A percentile compares a stretch with the other conserved stretches of the same genome.
These are phyloP conservation scores for Neoaliturus tenellus DNA, from an alignment of 2,888 invertebrate genomes.

Conservation along the genomic window DNA sequence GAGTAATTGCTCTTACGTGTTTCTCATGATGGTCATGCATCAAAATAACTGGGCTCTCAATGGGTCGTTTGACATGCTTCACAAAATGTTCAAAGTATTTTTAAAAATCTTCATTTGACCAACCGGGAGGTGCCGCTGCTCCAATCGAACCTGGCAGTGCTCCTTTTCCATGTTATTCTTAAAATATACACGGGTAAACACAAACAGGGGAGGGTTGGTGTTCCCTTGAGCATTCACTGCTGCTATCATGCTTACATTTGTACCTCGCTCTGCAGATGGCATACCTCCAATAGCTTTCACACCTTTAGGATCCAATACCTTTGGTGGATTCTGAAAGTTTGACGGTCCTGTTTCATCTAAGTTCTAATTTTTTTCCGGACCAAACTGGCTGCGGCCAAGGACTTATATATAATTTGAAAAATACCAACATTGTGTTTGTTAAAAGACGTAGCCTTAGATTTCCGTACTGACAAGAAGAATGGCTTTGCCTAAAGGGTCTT, in stretches of 20 bases:
- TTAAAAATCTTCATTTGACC: constrained; percentile 68
- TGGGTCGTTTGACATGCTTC: constrained; percentile 65
- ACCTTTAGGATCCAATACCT: constrained; percentile 70
- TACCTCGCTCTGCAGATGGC: constrained; percentile 70
- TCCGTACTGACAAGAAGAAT: constrained; percentile 55
- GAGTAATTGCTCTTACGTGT: constrained; percentile 68
- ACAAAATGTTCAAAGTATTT: constrained; percentile 68
- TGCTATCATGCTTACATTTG: constrained; percentile 60
- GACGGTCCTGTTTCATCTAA: constrained; percentile 71
- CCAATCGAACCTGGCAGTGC: constrained; percentile 70
- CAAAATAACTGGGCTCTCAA: constrained; percentile 67
- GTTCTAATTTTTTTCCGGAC: constrained; percentile 69
- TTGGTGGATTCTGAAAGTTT: constrained; percentile 70
- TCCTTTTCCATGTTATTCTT: constrained; percentile 68
- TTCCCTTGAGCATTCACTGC: constrained; percentile 64
- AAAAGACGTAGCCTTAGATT: constrained; percentile 54
- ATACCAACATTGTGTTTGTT: constrained; percentile 54
- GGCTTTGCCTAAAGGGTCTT: constrained; percentile 57
- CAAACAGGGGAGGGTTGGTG: constrained; percentile 64
- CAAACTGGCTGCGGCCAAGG: constrained; percentile 42
- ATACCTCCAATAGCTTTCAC: constrained; percentile 71
- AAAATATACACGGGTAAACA: constrained; percentile 65
- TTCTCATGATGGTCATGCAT: constrained; percentile 69
- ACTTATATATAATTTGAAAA: constrained; percentile 41
- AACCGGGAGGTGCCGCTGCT: constrained; percentile 67